Conservation (phyloP, 2,888 invertebrate genomes). For the Dendrolimus houi region DNA sequence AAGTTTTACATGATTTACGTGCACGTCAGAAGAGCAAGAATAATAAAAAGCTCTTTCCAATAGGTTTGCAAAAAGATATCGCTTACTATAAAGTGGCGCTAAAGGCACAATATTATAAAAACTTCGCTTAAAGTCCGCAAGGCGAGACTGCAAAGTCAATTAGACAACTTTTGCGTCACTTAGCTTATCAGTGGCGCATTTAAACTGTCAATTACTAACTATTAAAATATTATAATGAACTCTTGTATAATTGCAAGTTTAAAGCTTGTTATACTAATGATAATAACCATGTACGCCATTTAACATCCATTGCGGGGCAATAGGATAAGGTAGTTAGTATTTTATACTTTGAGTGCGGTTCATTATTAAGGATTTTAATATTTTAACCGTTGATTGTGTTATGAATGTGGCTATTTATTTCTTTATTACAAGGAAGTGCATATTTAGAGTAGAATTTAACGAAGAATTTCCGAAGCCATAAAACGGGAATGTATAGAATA, state of each 20-base stretch:
- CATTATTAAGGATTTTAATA: background rate
- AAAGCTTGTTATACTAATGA: background rate
- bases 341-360: background rate
- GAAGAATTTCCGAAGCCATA: too few species aligned
- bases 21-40: too few species aligned
- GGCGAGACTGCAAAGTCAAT: background rate
- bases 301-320: background rate
- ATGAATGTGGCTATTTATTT: too few species aligned
- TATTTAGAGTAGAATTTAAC: too few species aligned
- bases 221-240: background rate
- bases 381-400: background rate
- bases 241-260: background rate
- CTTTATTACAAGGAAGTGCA: too few species aligned
- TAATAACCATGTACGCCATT: background rate
- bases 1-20: too few species aligned
- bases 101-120: too few species aligned
- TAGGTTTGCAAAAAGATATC: too few species aligned
- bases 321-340: background rate
- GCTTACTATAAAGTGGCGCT: too few species aligned
- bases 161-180: background rate
- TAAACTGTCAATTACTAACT: background rate
- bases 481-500: too few species aligned
- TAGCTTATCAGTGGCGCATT: background rate
- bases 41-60: too few species aligned
- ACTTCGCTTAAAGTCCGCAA: too few species aligned